These are phyloP conservation scores for Kuschelorhynchus macadamiae DNA, from an alignment of 2,888 invertebrate species.

Conservation along the genomic window DNA sequence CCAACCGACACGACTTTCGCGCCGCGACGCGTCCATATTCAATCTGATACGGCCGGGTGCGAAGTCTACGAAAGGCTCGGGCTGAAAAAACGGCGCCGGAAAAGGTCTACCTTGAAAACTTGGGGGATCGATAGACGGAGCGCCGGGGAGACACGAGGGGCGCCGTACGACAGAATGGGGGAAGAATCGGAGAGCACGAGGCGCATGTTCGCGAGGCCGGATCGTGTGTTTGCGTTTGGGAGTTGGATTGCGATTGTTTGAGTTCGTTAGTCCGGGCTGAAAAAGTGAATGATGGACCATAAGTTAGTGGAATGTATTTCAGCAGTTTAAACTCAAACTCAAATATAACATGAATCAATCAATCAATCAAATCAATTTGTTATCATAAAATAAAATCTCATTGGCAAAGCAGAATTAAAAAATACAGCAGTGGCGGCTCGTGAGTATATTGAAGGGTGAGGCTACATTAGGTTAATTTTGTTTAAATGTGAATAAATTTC, in stretches of 20 bases:
- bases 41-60: constrained; percentile 7
- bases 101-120: constrained; percentile 49
- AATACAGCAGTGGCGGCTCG: too few species aligned
- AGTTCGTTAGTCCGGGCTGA: constrained; percentile 19
- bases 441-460: too few species aligned
- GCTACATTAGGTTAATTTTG: too few species aligned
- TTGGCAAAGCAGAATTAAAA: too few species aligned
- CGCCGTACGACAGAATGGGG: constrained; percentile 10
- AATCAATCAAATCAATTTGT: too few species aligned
- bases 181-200: not conserved
- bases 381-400: too few species aligned
- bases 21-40: constrained; percentile 38
- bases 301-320: too few species aligned
- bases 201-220: constrained; percentile 27
- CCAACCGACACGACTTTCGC: constrained; percentile 26
- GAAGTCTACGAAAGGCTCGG: constrained; percentile 24
- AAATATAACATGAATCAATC: too few species aligned
- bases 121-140: constrained; percentile 38
- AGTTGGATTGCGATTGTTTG: constrained; percentile 20
- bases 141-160: constrained; percentile 13
- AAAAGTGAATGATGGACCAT: too few species aligned
- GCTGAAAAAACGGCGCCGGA: constrained; percentile 42
- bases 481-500: too few species aligned
- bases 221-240: constrained; percentile 29
- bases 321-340: too few species aligned